Conservation (phyloP, 2,113 vertebrate species). For the Pleuronectes platessa region DNA sequence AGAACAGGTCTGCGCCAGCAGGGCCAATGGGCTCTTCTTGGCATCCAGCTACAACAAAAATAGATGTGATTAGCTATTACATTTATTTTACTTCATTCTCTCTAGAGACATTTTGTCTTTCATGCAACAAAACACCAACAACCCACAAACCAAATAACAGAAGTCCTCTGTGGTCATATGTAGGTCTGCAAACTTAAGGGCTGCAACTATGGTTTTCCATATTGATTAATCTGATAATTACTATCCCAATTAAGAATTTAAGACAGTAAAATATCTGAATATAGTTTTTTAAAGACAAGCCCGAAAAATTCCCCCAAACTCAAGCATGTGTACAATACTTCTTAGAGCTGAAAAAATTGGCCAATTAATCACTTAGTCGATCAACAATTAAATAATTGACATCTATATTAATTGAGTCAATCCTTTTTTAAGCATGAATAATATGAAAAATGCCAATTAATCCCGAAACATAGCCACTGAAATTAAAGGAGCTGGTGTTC, state of each 20-base stretch:
- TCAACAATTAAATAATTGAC: too few species aligned
- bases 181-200: not conserved
- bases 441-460: too few species aligned
- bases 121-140: not conserved
- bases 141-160: not conserved
- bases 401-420: too few species aligned
- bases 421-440: too few species aligned
- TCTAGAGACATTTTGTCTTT: not conserved
- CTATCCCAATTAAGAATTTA: not conserved
- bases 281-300: too few species aligned
- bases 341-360: too few species aligned
- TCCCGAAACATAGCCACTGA: too few species aligned
- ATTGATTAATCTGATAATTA: not conserved
- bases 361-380: too few species aligned
- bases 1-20: conserved; percentile 95
- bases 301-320: not conserved
- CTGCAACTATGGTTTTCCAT: not conserved
- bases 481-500: too few species aligned
- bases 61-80: conserved; percentile 17
- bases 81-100: not conserved
- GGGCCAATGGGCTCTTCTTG: conserved; percentile 94
- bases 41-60: conserved; percentile 89
- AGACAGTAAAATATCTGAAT: too few species aligned
- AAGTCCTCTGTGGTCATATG: not conserved
- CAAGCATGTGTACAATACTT: not conserved